These are phyloP conservation scores for Sander vitreus DNA, from an alignment of 2,113 vertebrate species.

Conservation along the genomic window DNA sequence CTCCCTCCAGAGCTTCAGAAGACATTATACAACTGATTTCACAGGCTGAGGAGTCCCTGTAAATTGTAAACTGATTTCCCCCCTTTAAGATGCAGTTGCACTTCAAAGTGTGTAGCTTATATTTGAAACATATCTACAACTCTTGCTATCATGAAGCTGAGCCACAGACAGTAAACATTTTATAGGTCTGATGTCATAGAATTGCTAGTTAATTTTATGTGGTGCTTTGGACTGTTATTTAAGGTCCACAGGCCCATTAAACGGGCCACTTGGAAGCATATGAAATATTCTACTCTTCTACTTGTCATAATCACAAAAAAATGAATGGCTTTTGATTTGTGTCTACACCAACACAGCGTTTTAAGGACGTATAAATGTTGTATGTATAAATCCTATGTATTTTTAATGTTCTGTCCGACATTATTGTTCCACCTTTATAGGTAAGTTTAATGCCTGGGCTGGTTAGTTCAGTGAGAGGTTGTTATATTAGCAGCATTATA, in stretches of 20 bases:
- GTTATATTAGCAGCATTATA: constrained; percentile 20
- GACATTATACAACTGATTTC: neutral
- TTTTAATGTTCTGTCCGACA: constrained; percentile 14
- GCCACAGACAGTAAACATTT: constrained; percentile 10
- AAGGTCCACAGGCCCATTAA: neutral
- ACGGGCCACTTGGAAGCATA: neutral
- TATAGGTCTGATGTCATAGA: constrained; percentile 7
- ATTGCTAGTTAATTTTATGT: constrained; percentile 10
- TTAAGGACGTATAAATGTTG: neutral
- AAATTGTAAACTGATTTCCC: neutral
- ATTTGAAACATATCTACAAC: neutral
- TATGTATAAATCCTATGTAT: neutral
- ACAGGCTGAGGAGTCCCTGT: neutral
- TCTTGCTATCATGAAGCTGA: neutral
- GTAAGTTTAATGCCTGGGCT: constrained; percentile 24
- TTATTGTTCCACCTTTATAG: neutral
- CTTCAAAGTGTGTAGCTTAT: neutral
- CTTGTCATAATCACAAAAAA: neutral
- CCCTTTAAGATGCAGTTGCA: neutral
- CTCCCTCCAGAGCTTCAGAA: neutral
- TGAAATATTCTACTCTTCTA: neutral
- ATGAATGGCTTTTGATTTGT: constrained; percentile 11
- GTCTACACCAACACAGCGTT: neutral
- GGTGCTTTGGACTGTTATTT: constrained; percentile 11
- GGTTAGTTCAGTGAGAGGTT: constrained; percentile 1